Base-by-base conservation (phyloP, 2,113 vertebrate genomes). In the Takifugu bimaculatus region DNA sequence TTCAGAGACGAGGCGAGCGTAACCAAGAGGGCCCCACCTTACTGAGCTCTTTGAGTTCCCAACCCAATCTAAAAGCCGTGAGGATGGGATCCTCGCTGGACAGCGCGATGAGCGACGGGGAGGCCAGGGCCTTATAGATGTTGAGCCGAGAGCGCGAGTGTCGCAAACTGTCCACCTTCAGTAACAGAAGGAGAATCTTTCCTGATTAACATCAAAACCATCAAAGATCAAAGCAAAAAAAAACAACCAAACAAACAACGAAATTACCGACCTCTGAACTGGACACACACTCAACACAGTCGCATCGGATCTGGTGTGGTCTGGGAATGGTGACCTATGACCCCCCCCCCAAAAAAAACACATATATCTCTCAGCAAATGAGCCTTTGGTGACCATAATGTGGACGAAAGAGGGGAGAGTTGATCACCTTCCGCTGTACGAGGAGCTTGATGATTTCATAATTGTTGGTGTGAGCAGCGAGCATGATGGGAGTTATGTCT, bases 381-480 rank as follows among this genome's bases (percentile, higher is more conserved):
- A n/a, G 3, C 14, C 26, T n/a, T 15, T 14, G 5, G 52, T 39
- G 35, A 39, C 35, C 35, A 7, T 39, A 39, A 10, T 6, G 11
- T 39, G 1, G 35, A 39, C 35, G 11, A 10, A 39, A 39, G 35
- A 10, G 11, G 35, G 35, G 35, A 39, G 11, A 39, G 1, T 42
- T 3, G n/a, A 11, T 65, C 49, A 86, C 97, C 78, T 95, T 90
- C 32, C 95, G 91, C 80, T 97, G 94, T 44, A 99, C 95, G 13
- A 99, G 93, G 62, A 98, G 90, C 77, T 98, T 98, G 88, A 98
- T 98, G 87, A 98, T 98, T 82, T 98, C 95, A 0, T 98, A 98
- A 89, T 98, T 99, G 91, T 99, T 99, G 85, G 97, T 98, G 86
- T 99, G 97, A 75, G 97, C 96, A 0, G 97, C 97, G 85, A 99